phyloP scores from a whole-genome alignment of 2,888 invertebrate species.

The Apomyelois bistriatella region DNA sequence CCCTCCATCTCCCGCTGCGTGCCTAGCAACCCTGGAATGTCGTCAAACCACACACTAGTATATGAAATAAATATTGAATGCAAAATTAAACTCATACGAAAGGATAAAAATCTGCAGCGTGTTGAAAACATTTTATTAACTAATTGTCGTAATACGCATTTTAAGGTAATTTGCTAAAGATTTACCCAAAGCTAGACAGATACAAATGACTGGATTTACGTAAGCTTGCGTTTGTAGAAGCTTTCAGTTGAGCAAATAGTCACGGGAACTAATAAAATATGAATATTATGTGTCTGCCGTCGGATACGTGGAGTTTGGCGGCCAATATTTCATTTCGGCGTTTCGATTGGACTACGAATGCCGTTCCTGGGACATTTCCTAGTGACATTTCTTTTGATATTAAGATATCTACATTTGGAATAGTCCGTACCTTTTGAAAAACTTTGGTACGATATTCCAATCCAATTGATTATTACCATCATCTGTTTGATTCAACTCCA shows the following conservation, averaged over 20 bases:
- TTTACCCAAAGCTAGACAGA: constrained; percentile 15
- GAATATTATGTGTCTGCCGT: constrained; percentile 44
- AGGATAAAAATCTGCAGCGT: no score
- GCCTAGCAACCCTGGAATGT: constrained; percentile 47
- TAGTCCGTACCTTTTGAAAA: no score
- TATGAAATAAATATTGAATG: constrained; percentile 9
- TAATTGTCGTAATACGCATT: constrained; percentile 10
- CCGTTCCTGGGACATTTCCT: constrained; percentile 26
- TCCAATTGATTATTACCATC: no score
- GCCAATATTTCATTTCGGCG: constrained; percentile 55
- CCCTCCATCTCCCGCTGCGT: constrained; percentile 48
- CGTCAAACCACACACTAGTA: not conserved
- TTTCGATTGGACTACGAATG: constrained; percentile 47
- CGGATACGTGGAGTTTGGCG: constrained; percentile 42
- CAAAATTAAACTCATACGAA: not conserved
- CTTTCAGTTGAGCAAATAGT: constrained; percentile 38
- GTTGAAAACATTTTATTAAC: not conserved
- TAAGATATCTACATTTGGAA: not conserved
- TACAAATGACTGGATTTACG: constrained; percentile 33
- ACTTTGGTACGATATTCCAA: no score
- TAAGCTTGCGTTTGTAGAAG: constrained; percentile 20
- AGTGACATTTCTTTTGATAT: not conserved
- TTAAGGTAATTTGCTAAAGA: constrained; percentile 17
- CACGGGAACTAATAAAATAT: constrained; percentile 51
- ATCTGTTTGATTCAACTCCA: no score